These are phyloP conservation scores for Lagenorhynchus albirostris DNA, from an alignment of 2,113 vertebrate genomes.

Conservation along the genomic window DNA sequence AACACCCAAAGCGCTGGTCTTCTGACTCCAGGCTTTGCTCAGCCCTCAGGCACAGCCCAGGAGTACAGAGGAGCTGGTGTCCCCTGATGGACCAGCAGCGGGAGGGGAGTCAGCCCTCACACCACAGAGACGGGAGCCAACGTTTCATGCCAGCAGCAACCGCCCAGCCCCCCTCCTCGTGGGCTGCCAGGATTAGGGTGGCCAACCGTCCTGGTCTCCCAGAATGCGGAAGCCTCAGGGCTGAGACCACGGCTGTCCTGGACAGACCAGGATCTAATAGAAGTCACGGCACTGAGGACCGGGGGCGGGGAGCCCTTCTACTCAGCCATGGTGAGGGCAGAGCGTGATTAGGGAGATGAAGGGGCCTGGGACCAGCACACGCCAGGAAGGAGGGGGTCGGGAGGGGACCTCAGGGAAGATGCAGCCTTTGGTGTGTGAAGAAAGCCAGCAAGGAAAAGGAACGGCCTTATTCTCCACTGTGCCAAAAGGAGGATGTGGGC, in stretches of 20 bases:
- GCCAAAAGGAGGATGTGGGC: neutral
- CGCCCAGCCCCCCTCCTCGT: fast-evolving
- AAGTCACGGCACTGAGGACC: fast-evolving
- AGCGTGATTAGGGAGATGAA: fast-evolving
- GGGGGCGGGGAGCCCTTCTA: neutral
- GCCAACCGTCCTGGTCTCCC: fast-evolving
- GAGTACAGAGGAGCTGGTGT: neutral
- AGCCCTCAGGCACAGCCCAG: neutral
- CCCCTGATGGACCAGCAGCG: fast-evolving
- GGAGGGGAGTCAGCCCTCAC: neutral
- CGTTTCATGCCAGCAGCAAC: fast-evolving
- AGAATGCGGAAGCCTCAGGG: fast-evolving
- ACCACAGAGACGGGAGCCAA: fast-evolving
- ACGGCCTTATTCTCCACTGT: fast-evolving
- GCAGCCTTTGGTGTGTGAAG: neutral
- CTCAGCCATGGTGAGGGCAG: fast-evolving
- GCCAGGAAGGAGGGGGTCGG: neutral
- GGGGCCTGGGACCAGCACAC: too few species aligned
- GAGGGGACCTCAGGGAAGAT: fast-evolving
- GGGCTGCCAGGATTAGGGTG: neutral
- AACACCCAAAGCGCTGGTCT: neutral
- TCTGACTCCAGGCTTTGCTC: neutral
- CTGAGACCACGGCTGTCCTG: neutral
- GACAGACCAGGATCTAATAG: fast-evolving
- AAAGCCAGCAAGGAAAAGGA: fast-evolving